These are phyloP conservation scores for Drosophila merina DNA, from an alignment of 2,888 invertebrate species.

Conservation along the genomic window DNA sequence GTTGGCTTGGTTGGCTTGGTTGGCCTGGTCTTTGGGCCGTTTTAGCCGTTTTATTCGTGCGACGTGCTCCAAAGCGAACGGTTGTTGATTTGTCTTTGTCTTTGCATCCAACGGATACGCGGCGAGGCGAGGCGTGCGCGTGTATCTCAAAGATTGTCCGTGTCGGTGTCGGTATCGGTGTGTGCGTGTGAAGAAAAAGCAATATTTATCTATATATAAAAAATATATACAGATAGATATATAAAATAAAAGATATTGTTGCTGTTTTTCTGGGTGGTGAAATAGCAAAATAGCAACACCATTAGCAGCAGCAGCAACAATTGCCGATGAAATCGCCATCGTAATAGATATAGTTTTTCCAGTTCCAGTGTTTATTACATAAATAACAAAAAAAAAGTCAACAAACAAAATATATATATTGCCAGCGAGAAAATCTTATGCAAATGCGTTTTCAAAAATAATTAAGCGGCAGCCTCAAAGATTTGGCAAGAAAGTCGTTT, in stretches of 20 bases:
- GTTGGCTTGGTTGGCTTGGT: constrained; percentile 37
- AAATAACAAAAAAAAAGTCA: constrained; percentile 50
- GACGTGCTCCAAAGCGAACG: constrained; percentile 76
- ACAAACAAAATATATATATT: constrained; percentile 14
- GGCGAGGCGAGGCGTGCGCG: constrained; percentile 39
- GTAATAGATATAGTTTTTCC: constrained; percentile 66
- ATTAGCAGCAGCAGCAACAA: constrained; percentile 53
- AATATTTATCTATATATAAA: constrained; percentile 59
- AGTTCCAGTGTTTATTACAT: constrained; percentile 73
- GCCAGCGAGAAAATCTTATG: constrained; percentile 44
- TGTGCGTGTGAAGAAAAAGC: constrained; percentile 76
- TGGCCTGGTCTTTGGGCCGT: constrained; percentile 46
- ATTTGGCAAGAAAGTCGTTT: constrained; percentile 42
- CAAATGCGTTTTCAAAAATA: constrained; percentile 64
- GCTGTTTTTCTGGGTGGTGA: constrained; percentile 52
- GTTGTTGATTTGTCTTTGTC: constrained; percentile 72
- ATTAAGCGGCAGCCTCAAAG: constrained; percentile 45
- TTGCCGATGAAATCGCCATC: constrained; percentile 57
- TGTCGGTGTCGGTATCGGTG: constrained; percentile 39
- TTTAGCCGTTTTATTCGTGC: constrained; percentile 69
- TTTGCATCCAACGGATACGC: constrained; percentile 69
- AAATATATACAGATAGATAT: constrained; percentile 25
- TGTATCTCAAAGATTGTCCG: constrained; percentile 18
- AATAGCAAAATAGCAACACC: constrained; percentile 35
- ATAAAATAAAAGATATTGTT: constrained; percentile 23